These are phyloP conservation scores for Triplophysa rosa DNA, from an alignment of 2,113 vertebrate genomes.

Conservation along the genomic window DNA sequence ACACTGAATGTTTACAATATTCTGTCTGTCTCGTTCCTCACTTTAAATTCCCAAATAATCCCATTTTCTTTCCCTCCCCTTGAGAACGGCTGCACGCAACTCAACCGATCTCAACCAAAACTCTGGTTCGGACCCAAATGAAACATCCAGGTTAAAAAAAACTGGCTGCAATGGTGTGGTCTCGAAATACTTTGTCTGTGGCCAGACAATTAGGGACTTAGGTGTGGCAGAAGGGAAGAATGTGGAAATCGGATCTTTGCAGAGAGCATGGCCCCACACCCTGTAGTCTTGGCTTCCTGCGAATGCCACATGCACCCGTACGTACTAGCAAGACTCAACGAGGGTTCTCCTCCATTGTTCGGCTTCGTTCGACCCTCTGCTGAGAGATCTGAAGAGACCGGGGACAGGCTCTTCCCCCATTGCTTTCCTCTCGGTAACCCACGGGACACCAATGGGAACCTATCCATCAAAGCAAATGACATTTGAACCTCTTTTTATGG, in stretches of 20 bases:
- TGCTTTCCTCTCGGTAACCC: slow-evolving; percentile 55
- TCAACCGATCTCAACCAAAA: slow-evolving; percentile 63
- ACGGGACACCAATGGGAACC: slow-evolving; percentile 68
- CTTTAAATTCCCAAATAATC: slow-evolving; percentile 23
- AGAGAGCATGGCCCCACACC: slow-evolving; percentile 68
- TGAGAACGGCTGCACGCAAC: slow-evolving; percentile 48
- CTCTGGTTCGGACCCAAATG: slow-evolving; percentile 69
- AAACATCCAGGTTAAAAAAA: slow-evolving; percentile 74
- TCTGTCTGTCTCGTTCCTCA: background rate
- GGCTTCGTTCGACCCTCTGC: slow-evolving; percentile 46
- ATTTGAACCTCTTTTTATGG: slow-evolving; percentile 56
- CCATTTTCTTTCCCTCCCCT: slow-evolving; percentile 49
- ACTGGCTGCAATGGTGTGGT: slow-evolving; percentile 71
- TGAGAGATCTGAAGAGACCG: slow-evolving; percentile 36
- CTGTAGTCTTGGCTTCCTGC: slow-evolving; percentile 65
- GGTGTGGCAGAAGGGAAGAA: slow-evolving; percentile 79
- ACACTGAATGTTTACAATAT: background rate
- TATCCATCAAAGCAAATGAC: slow-evolving; percentile 66
- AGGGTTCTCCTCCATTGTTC: slow-evolving; percentile 56
- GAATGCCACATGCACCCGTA: slow-evolving; percentile 49
- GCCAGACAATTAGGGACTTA: slow-evolving; percentile 80
- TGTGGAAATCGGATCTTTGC: slow-evolving; percentile 76
- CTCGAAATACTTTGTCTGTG: slow-evolving; percentile 76
- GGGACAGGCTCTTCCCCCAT: background rate
- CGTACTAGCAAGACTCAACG: slow-evolving; percentile 12